These are phyloP conservation scores for Laodelphax striatellus DNA, from an alignment of 1,140 invertebrate genomes.

Conservation along the genomic window DNA sequence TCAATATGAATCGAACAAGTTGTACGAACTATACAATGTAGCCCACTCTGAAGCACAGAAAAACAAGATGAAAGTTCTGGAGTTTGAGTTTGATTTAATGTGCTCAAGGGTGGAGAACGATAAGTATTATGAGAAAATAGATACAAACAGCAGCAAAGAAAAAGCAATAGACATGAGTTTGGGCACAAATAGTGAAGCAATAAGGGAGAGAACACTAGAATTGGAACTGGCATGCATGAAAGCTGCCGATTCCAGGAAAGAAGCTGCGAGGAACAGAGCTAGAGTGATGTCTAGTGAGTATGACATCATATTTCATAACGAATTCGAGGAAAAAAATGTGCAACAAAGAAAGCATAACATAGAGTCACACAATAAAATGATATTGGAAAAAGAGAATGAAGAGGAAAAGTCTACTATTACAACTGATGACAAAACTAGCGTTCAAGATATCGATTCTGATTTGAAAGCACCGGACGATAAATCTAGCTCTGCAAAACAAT, in stretches of 20 bases:
- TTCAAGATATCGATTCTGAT: not conserved
- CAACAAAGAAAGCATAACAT: not conserved
- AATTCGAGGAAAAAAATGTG: not conserved
- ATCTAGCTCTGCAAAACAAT: not conserved
- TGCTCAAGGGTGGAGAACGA: no score
- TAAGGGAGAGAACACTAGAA: not conserved
- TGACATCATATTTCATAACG: slow-evolving; percentile 5
- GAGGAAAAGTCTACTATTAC: no score
- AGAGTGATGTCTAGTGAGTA: slow-evolving; percentile 7
- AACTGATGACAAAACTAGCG: no score
- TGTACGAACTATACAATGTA: no score
- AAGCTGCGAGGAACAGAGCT: not conserved
- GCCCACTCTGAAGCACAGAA: no score
- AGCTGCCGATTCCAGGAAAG: not conserved
- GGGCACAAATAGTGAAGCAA: not conserved
- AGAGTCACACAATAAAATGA: no score
- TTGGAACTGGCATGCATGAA: not conserved
- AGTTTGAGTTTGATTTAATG: no score
- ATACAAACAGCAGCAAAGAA: not conserved
- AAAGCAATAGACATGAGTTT: not conserved
- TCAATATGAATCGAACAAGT: no score
- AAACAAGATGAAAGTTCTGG: no score
- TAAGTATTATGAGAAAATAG: no score
- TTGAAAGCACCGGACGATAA: not conserved
- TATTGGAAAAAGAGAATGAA: no score